These are phyloP conservation scores for Ylistrum balloti DNA, from an alignment of 1,140 invertebrate species.

Conservation along the genomic window DNA sequence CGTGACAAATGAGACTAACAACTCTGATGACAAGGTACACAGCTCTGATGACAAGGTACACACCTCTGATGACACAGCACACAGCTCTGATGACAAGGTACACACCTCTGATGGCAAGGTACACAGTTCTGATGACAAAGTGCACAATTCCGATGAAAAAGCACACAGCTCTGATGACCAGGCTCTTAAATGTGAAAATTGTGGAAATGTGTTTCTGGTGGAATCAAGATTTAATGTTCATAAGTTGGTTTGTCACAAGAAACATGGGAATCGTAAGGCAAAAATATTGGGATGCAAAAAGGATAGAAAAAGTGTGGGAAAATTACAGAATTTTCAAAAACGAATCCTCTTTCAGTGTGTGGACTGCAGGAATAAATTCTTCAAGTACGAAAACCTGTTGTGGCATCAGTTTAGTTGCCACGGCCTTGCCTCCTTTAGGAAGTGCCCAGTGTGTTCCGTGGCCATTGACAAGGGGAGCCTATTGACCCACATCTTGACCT, in stretches of 20 bases:
- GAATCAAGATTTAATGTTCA: no score
- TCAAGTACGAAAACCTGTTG: neutral
- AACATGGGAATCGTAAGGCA: no score
- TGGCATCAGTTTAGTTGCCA: neutral
- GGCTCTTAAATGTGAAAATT: no score
- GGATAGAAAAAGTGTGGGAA: neutral
- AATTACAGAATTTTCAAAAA: neutral
- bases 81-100: neutral
- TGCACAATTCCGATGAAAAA: no score
- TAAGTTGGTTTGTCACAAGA: no score
- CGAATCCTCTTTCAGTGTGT: neutral
- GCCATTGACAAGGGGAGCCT: neutral
- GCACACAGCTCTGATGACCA: no score
- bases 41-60: neutral
- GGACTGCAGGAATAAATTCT: conserved; percentile 1
- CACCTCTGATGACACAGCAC: neutral
- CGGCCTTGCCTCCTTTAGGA: neutral
- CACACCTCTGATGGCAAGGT: neutral
- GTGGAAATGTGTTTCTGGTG: no score
- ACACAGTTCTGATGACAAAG: neutral
- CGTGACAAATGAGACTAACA: no score
- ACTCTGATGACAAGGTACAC: neutral
- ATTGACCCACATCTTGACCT: neutral
- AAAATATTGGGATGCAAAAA: no score
- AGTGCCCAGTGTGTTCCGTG: neutral